phyloP scores from a whole-genome alignment of 1,140 invertebrate genomes.

The Saccostrea glomerata region DNA sequence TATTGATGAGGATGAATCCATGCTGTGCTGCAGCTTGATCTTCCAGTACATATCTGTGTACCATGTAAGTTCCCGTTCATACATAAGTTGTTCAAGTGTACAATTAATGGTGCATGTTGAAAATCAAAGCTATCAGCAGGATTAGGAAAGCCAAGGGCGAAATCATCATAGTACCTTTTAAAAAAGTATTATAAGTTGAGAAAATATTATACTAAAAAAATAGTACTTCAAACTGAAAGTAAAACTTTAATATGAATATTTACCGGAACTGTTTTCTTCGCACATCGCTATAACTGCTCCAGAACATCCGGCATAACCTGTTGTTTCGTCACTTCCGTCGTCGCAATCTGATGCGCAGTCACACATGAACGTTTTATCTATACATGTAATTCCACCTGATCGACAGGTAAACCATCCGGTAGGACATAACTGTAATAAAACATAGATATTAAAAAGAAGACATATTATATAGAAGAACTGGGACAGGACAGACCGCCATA shows the following conservation, averaged over 20 bases:
- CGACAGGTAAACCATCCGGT: conserved; percentile 53
- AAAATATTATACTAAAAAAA: too few species aligned
- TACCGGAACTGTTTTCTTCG: not conserved
- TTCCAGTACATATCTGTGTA: too few species aligned
- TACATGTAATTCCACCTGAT: conserved; percentile 43
- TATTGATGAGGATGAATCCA: too few species aligned
- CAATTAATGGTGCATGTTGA: not conserved
- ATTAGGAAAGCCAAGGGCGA: not conserved
- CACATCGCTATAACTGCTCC: not conserved
- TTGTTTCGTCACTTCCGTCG: conserved; percentile 57
- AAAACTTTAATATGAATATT: not conserved
- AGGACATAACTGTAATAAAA: conserved; percentile 53
- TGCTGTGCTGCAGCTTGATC: too few species aligned
- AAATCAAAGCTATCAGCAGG: not conserved
- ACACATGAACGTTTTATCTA: conserved; percentile 47
- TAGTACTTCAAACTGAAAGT: too few species aligned
- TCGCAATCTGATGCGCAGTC: conserved; percentile 55
- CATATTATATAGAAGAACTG: too few species aligned
- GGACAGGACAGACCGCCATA: conserved; percentile 61
- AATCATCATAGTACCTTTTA: not conserved
- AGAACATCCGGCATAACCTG: conserved; percentile 49
- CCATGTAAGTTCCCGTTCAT: too few species aligned
- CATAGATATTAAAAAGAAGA: too few species aligned
- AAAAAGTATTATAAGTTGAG: too few species aligned
- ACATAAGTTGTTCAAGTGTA: too few species aligned